Conservation (phyloP, 2,797 vertebrate species). For the Enteromius thamalakanensis region DNA sequence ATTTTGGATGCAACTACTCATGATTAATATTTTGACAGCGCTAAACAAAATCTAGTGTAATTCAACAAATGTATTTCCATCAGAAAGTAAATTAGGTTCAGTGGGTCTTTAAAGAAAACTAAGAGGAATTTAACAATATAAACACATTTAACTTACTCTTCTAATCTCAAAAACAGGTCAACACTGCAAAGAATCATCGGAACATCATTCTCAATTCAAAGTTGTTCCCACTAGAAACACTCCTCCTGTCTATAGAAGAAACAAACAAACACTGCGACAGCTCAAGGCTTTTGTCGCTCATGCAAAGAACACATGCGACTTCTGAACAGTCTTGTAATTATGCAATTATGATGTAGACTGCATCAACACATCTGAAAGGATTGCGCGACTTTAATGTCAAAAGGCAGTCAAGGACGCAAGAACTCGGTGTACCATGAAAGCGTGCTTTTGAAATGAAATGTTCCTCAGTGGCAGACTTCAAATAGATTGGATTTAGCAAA, state of each 20-base stretch:
- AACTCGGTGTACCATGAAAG: conserved; percentile 3
- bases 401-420: conserved; percentile 1
- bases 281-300: conserved; percentile 19
- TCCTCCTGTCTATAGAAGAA: background rate
- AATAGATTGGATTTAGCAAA: conserved; percentile 28
- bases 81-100: background rate
- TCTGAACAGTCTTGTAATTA: conserved; percentile 25
- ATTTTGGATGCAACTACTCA: too few relatives aligned
- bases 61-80: background rate
- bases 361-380: conserved; percentile 22
- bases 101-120: background rate
- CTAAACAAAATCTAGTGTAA: too few relatives aligned
- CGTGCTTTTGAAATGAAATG: conserved; percentile 7
- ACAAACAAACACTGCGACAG: conserved; percentile 11
- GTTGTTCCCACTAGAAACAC: background rate
- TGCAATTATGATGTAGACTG: conserved; percentile 26
- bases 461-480: conserved; percentile 2
- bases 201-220: background rate
- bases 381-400: conserved; percentile 13
- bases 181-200: background rate
- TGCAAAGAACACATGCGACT: background rate
- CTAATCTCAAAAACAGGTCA: background rate
- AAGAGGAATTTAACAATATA: background rate
- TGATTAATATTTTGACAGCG: too few relatives aligned
- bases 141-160: background rate